Evolutionary conservation across 2,888 invertebrate genomes (phyloP).

Genomic region (Hypselothyrea guttata): DNA sequence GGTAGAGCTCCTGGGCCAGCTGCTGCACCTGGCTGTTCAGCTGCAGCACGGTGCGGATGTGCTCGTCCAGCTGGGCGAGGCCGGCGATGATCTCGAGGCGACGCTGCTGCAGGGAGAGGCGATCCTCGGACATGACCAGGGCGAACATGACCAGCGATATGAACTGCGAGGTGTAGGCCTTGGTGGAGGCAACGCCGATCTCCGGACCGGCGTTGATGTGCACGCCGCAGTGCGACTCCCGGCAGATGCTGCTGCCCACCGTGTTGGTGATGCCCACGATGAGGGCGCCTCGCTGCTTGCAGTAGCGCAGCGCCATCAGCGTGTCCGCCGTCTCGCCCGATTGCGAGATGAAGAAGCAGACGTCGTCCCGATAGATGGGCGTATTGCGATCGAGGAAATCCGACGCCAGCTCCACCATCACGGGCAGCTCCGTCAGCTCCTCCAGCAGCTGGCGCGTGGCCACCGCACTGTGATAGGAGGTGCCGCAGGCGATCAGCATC

Average conservation of each 20-base stretch:
- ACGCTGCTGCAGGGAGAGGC: slow-evolving; percentile 94
- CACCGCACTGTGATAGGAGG: slow-evolving; percentile 98
- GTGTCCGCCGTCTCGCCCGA: slow-evolving; percentile 99
- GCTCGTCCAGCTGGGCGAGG: slow-evolving; percentile 90
- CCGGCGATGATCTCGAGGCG: slow-evolving; percentile 94
- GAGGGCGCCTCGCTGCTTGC: slow-evolving; percentile 97
- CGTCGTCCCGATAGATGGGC: slow-evolving; percentile 99
- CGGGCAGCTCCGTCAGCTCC: slow-evolving; percentile 98
- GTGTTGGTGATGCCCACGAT: slow-evolving; percentile 99
- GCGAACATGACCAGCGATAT: slow-evolving; percentile 99
- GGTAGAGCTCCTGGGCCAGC: slow-evolving; percentile 93
- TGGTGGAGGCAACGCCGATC: slow-evolving; percentile 99
- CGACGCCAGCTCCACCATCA: slow-evolving; percentile 98
- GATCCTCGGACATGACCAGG: slow-evolving; percentile 98
- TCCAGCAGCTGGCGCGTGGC: slow-evolving; percentile 97
- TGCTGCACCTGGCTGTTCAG: slow-evolving; percentile 92
- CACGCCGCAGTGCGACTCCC: slow-evolving; percentile 99
- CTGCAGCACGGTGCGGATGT: slow-evolving; percentile 93
- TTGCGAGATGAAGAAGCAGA: slow-evolving; percentile 99
- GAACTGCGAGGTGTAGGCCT: slow-evolving; percentile 99
- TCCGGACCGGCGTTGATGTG: slow-evolving; percentile 99
- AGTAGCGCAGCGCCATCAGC: slow-evolving; percentile 95
- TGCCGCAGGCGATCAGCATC: slow-evolving; percentile 98
- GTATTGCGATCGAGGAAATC: slow-evolving; percentile 98
- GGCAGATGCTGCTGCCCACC: slow-evolving; percentile 98